phyloP scores from a whole-genome alignment of 2,888 invertebrate genomes.

The Galeopsomyia nigrocyanea region DNA sequence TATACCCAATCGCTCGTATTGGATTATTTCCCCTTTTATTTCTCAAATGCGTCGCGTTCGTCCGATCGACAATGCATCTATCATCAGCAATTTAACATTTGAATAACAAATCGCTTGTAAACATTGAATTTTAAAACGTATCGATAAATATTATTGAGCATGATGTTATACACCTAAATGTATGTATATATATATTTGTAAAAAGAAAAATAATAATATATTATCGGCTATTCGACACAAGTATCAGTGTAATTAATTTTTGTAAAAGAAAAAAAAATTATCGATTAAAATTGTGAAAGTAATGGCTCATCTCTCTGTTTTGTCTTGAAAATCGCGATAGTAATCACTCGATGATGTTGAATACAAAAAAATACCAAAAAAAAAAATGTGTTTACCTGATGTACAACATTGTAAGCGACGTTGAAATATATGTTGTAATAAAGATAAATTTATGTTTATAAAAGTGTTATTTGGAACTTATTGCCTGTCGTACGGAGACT shows the following conservation, averaged over 20 bases:
- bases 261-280: slow-evolving; percentile 19
- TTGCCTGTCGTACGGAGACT: no score
- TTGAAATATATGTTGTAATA: slow-evolving; percentile 40
- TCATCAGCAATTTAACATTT: no score
- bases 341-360: slow-evolving; percentile 13
- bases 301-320: slow-evolving; percentile 10
- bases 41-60: no score
- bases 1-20: no score
- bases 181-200: no score
- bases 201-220: neutral
- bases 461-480: no score
- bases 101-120: no score
- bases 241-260: slow-evolving; percentile 32
- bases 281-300: slow-evolving; percentile 17
- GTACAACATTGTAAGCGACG: slow-evolving; percentile 34
- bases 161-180: no score
- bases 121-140: no score
- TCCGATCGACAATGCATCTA: no score
- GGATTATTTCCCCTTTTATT: no score
- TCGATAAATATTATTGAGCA: no score
- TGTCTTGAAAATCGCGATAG: slow-evolving; percentile 22
- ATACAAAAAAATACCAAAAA: slow-evolving; percentile 21
- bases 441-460: slow-evolving; percentile 27
- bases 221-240: slow-evolving; percentile 17
- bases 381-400: slow-evolving; percentile 14